These are phyloP conservation scores for Leuctra nigra DNA, from an alignment of 2,888 invertebrate species.

Conservation along the genomic window DNA sequence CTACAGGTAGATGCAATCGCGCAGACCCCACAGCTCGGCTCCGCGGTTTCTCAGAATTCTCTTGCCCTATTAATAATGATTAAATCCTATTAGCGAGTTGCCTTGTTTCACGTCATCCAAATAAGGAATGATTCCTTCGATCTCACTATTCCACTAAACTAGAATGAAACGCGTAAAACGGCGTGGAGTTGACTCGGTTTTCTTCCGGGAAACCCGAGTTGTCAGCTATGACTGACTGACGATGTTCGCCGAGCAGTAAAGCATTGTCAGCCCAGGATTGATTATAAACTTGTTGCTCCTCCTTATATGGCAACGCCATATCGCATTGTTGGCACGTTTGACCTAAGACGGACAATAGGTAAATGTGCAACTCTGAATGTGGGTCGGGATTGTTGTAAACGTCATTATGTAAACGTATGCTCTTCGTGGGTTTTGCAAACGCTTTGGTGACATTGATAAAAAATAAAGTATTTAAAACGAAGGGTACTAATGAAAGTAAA, in stretches of 20 bases:
- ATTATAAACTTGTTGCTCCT: not conserved
- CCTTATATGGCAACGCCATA: slow-evolving; percentile 4
- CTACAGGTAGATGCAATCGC: no score
- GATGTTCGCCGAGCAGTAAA: not conserved
- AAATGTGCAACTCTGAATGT: no score
- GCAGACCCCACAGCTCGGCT: not conserved
- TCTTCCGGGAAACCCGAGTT: slow-evolving; percentile 16
- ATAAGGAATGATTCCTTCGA: slow-evolving; percentile 1
- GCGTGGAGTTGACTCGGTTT: not conserved
- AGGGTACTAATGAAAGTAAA: no score
- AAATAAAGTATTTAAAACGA: no score
- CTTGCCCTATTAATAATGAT: slow-evolving; percentile 6
- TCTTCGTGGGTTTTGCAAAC: no score
- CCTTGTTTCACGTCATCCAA: slow-evolving; percentile 1
- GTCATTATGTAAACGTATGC: no score
- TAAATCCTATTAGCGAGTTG: not conserved
- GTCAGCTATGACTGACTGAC: not conserved
- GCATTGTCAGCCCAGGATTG: not conserved
- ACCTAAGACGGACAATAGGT: not conserved
- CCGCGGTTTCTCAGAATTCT: not conserved
- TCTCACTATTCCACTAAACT: not conserved
- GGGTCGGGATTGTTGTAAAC: no score
- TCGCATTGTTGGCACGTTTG: slow-evolving; percentile 1
- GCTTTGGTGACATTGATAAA: no score
- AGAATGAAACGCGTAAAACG: not conserved